Percentiles rank a stretch among this genome's conserved stretches.
These are phyloP conservation scores for Muscicapa comitata DNA, from an alignment of 2,797 vertebrate genomes.

Conservation along the genomic window DNA sequence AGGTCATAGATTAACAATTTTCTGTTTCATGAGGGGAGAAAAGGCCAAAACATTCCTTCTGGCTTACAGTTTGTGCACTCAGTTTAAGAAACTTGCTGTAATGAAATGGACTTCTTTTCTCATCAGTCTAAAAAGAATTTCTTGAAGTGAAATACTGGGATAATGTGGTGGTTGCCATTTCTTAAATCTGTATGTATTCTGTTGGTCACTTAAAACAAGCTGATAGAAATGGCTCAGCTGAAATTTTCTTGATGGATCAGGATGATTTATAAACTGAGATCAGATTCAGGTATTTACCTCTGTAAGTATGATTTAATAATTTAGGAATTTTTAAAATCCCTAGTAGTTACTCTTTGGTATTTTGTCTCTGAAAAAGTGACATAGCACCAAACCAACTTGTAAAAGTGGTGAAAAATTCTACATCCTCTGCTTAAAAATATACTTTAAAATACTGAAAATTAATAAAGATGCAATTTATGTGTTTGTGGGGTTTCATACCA, in stretches of 20 bases:
- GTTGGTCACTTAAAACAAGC: not conserved
- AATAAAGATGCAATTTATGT: not conserved
- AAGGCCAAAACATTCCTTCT: slow-evolving; percentile 14
- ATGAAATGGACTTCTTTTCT: not conserved
- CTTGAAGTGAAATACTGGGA: not conserved
- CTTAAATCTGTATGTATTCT: not conserved
- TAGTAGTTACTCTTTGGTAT: not conserved
- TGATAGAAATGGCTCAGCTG: not conserved
- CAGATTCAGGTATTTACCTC: not conserved
- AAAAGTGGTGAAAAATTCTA: not conserved
- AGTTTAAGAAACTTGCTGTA: not conserved
- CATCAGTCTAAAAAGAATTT: not conserved
- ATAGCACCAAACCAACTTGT: not conserved
- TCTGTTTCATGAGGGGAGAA: slow-evolving; percentile 30
- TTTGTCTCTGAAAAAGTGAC: not conserved
- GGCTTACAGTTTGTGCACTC: slow-evolving; percentile 11
- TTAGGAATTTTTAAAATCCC: not conserved
- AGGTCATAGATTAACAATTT: slow-evolving; percentile 74
- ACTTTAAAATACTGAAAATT: not conserved
- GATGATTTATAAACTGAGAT: not conserved
- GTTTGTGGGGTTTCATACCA: not conserved
- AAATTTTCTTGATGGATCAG: not conserved
- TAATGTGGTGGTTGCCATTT: not conserved
- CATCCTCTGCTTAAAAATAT: not conserved
- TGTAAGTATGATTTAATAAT: slow-evolving; percentile 9